phyloP scores from a whole-genome alignment of 2,797 vertebrate genomes.

The Scolopax rusticola region DNA sequence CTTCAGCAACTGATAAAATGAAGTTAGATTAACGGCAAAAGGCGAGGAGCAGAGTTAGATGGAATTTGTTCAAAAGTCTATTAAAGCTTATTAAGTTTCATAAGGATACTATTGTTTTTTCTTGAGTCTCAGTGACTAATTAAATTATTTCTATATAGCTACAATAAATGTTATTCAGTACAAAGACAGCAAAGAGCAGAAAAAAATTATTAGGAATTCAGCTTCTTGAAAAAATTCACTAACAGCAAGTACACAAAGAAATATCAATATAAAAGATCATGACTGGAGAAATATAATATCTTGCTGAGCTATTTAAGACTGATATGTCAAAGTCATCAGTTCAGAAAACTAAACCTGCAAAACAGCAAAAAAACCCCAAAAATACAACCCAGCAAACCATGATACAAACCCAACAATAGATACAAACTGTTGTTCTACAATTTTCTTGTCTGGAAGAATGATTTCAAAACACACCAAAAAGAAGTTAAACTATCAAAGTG shows the following conservation, averaged over 20 bases:
- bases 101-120: not conserved
- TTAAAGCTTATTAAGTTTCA: not conserved
- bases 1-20: not conserved
- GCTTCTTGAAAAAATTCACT: not conserved
- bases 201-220: not conserved
- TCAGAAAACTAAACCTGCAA: not conserved
- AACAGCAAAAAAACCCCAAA: not conserved
- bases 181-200: not conserved
- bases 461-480: not conserved
- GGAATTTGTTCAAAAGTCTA: not conserved
- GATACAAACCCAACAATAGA: not conserved
- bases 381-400: fast-evolving
- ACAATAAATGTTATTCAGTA: not conserved
- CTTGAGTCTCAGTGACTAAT: too few relatives aligned
- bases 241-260: not conserved
- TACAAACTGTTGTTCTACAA: not conserved
- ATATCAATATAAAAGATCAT: not conserved
- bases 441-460: not conserved
- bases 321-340: not conserved
- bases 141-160: not conserved
- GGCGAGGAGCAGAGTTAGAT: not conserved
- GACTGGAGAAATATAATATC: not conserved
- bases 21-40: not conserved
- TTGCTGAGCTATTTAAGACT: not conserved
- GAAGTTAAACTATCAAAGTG: not conserved